phyloP scores from a whole-genome alignment of 2,113 vertebrate genomes.

The Elaphurus davidianus region DNA sequence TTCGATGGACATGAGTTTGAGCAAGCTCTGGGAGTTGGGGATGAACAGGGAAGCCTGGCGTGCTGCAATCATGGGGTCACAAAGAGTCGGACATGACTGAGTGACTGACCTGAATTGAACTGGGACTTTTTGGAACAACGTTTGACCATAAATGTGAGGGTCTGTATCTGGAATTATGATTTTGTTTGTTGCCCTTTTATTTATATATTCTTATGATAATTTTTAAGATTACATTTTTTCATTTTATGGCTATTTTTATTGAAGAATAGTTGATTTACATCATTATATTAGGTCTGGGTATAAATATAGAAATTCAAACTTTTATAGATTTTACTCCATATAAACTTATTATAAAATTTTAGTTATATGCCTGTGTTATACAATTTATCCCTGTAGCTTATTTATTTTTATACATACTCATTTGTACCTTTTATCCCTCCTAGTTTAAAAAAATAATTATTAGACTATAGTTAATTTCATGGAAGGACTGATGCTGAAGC shows the following conservation, averaged over 20 bases:
- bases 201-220: not conserved
- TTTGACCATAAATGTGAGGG: too few relatives aligned
- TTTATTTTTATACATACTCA: not conserved
- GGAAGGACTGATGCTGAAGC: not conserved
- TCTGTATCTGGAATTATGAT: too few relatives aligned
- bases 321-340: not conserved
- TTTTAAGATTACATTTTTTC: not conserved
- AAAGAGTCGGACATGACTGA: rapidly evolving
- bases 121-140: not conserved
- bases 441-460: not conserved
- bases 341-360: not conserved
- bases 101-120: not conserved
- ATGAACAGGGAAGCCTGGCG: not conserved
- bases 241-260: not conserved
- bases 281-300: not conserved
- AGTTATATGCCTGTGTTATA: not conserved
- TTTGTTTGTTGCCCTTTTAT: too few relatives aligned
- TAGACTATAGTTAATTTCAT: not conserved
- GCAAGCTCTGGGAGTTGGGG: rapidly evolving
- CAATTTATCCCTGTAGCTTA: not conserved
- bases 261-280: not conserved
- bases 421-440: not conserved
- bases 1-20: rapidly evolving
- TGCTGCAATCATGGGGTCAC: rapidly evolving
- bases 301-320: not conserved